Evolutionary conservation across 2,113 vertebrate genomes (phyloP), one percentile per base, ranked within the genome.

Genomic region (Coptodon bakossiorum): DNA sequence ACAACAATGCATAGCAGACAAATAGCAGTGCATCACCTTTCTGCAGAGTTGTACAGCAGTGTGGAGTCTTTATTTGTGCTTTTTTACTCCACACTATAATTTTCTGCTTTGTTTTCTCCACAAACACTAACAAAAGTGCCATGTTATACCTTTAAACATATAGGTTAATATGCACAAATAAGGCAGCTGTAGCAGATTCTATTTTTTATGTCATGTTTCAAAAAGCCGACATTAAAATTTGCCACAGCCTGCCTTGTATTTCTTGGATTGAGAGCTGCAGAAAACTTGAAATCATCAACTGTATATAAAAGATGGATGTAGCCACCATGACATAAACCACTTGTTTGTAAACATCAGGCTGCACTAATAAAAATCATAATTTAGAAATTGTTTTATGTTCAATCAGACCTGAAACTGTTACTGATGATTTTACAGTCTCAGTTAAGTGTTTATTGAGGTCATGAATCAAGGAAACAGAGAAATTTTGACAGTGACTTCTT

Each of bases 11-110:
- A 24, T 22, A 40, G n/a, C 36, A 71, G n/a, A 71, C 63, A 40
- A 71, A 14, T 6, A 22, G 36, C 19, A 22, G 36, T 4, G 36
- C 36, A 40, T 22, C 36, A 43, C 36, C 36, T 71, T 43, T 24
- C 36, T 40, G 19, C 19, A 71, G 63, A 40, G 1, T 71, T 14
- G 63, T 24, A 40, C n/a, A 43, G 63, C 63, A 24, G 36, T 43
- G n/a, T 5, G 19, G 0, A 3, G 36, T 24, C 12, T 43, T 43
- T 71, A 43, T 43, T 24, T 71, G 63, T 6, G 7, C 36, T 24
- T 43, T 71, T 14, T 24, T 71, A 43, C 38, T 71, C n/a, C n/a
- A 14, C 14, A 24, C 36, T 0, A 40, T 22, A 0, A 68, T 68
- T 68, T n/a, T 40, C 36, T 24, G 63, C 63, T 68, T 40, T 40